A percentile compares a stretch with the other conserved stretches of the same genome.
These are phyloP conservation scores for Planococcus citri DNA, from an alignment of 1,140 invertebrate genomes.

Conservation along the genomic window DNA sequence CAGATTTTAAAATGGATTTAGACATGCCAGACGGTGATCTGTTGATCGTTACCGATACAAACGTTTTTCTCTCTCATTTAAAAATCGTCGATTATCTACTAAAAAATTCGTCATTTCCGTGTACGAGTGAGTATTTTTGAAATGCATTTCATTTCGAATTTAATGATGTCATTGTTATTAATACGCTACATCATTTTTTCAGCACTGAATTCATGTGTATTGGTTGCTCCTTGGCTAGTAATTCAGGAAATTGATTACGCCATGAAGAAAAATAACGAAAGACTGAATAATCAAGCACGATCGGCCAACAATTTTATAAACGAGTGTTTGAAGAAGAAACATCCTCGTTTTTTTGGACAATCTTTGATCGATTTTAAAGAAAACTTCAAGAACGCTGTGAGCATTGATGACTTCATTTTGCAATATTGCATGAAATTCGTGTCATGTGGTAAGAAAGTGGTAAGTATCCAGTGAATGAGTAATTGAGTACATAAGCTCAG, in stretches of 20 bases:
- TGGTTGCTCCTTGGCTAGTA: neutral
- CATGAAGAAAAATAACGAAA: neutral
- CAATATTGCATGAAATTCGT: neutral
- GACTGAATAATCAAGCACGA: neutral
- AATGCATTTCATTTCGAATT: too few species aligned
- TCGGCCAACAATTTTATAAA: neutral
- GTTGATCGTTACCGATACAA: neutral
- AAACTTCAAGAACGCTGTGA: neutral
- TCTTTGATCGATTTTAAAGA: neutral
- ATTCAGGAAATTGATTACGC: neutral
- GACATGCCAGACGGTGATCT: neutral
- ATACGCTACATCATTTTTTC: neutral
- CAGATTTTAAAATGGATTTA: neutral
- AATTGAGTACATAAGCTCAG: neutral
- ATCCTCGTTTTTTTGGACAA: neutral
- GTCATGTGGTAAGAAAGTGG: neutral
- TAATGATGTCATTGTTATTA: too few species aligned
- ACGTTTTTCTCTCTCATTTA: neutral
- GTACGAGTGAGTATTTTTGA: neutral
- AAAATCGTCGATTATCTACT: neutral
- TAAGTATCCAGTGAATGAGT: too few species aligned
- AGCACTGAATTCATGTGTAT: neutral
- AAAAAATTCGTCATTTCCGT: neutral
- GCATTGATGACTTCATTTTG: neutral
- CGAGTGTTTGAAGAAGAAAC: neutral